A percentile compares a stretch with the other conserved stretches of the same genome.
Conservation (phyloP, 92 coral and sea anemone genomes). For the Heteractis magnifica region DNA sequence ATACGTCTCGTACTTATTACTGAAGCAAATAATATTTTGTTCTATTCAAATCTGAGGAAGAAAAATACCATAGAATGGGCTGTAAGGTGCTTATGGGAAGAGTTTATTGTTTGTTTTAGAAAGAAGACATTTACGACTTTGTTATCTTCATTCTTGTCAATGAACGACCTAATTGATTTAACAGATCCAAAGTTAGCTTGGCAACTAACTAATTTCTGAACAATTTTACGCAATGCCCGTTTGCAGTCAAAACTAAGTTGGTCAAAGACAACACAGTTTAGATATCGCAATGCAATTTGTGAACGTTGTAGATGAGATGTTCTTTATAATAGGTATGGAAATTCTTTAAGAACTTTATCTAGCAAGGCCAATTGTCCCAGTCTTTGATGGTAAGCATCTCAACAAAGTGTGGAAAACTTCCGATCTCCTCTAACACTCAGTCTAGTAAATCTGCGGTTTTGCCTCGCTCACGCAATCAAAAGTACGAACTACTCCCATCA, state of each 20-base stretch:
- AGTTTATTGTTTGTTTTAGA: not conserved
- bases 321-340: not conserved
- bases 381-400: constrained; percentile 1
- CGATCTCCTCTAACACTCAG: constrained; percentile 22
- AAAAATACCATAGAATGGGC: not conserved
- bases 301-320: not conserved
- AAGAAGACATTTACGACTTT: not conserved
- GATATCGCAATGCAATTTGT: not conserved
- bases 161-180: not conserved
- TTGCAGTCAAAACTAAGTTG: too few species aligned
- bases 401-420: constrained; percentile 21
- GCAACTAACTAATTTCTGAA: not conserved
- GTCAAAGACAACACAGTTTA: too few species aligned
- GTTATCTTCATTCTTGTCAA: constrained; percentile 8
- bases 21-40: not conserved
- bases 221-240: too few species aligned
- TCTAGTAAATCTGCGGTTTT: constrained; percentile 13
- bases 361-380: not conserved
- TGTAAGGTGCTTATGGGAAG: not conserved
- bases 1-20: too few species aligned
- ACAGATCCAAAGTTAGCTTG: not conserved
- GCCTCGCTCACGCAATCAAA: constrained; percentile 25
- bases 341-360: not conserved
- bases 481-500: not conserved
- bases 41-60: not conserved